These are phyloP conservation scores for Tetramorium alpestre DNA, from an alignment of 1,140 invertebrate genomes.

Conservation along the genomic window DNA sequence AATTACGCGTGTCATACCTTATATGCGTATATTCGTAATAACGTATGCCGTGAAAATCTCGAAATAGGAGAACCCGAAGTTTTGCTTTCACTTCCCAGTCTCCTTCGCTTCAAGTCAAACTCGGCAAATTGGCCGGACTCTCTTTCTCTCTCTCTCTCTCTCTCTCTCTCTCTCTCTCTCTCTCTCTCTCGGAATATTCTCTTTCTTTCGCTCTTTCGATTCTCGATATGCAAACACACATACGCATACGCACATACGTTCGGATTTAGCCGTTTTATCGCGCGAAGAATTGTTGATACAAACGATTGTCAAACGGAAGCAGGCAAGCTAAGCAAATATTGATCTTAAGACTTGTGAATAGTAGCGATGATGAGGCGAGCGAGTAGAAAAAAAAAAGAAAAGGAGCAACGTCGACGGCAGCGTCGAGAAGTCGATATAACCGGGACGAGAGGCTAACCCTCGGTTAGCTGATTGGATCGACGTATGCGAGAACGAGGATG, in stretches of 20 bases:
- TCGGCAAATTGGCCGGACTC: slow-evolving; percentile 39
- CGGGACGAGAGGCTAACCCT: slow-evolving; percentile 34
- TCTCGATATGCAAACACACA: slow-evolving; percentile 20
- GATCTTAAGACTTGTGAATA: slow-evolving; percentile 50
- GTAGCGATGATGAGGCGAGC: slow-evolving; percentile 60
- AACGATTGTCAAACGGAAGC: slow-evolving; percentile 62
- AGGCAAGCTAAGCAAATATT: slow-evolving; percentile 63
- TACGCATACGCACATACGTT: not conserved
- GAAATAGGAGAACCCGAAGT: slow-evolving; percentile 12
- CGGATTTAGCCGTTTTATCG: slow-evolving; percentile 43
- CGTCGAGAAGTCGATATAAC: slow-evolving; percentile 45
- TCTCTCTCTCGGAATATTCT: slow-evolving; percentile 24
- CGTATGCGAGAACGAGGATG: not conserved
- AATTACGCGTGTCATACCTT: slow-evolving; percentile 5
- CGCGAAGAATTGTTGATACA: slow-evolving; percentile 59
- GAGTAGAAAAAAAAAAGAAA: slow-evolving; percentile 36
- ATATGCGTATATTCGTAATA: not conserved
- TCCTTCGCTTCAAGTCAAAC: slow-evolving; percentile 14
- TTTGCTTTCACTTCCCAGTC: slow-evolving; percentile 50
- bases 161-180: slow-evolving; percentile 18
- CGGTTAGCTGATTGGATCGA: slow-evolving; percentile 54
- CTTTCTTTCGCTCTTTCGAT: slow-evolving; percentile 32
- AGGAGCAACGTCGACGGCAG: slow-evolving; percentile 25
- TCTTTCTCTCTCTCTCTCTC: slow-evolving; percentile 11
- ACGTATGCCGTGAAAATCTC: slow-evolving; percentile 31